Conservation (phyloP, 2,888 invertebrate genomes). For the Leptopilina drosophilae region DNA sequence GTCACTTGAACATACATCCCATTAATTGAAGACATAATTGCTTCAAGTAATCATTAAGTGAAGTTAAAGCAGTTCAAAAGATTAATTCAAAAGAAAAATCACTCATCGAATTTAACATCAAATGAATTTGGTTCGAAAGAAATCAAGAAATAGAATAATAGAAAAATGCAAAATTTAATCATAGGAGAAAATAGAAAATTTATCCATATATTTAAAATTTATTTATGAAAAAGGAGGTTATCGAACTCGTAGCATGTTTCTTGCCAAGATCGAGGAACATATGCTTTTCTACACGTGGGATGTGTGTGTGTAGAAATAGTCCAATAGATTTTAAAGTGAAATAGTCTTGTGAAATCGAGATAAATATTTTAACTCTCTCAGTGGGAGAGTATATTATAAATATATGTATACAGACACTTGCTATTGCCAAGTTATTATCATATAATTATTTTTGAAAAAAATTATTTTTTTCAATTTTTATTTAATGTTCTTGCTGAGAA, state of each 20-base stretch:
- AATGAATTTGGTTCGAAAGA: too few species aligned
- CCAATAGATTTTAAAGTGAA: conserved; percentile 9
- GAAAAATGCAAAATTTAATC: neutral
- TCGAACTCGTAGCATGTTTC: conserved; percentile 22
- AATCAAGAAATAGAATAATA: neutral
- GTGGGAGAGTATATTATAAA: too few species aligned
- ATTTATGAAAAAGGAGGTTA: conserved; percentile 27
- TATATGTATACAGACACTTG: too few species aligned
- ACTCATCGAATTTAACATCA: too few species aligned
- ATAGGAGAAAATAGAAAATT: neutral
- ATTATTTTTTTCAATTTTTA: neutral
- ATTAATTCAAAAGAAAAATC: too few species aligned
- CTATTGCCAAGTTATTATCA: neutral
- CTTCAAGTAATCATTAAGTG: too few species aligned
- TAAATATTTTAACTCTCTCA: neutral
- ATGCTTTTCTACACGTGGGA: conserved; percentile 1
- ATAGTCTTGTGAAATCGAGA: neutral
- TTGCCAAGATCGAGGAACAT: conserved; percentile 20
- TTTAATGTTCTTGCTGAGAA: neutral
- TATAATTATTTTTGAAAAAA: neutral
- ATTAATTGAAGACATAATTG: too few species aligned
- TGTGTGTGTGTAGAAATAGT: conserved; percentile 21
- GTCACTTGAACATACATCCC: too few species aligned
- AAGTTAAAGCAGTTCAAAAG: too few species aligned
- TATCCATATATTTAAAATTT: neutral